phyloP scores from a whole-genome alignment of 2,888 invertebrate genomes.

The Cylindroiulus punctatus region DNA sequence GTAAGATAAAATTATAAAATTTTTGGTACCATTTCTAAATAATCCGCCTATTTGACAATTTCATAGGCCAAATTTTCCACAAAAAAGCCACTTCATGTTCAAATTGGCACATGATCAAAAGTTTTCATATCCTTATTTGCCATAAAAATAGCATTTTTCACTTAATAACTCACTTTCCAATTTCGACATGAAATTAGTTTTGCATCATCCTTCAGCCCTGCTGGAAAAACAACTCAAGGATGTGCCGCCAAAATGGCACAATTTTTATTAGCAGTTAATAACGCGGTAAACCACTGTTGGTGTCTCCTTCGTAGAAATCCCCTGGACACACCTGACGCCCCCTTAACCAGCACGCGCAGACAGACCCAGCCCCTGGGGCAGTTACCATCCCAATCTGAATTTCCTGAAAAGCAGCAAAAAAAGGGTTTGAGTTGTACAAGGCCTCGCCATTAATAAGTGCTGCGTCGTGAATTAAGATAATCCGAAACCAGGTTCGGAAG shows the following conservation, averaged over 20 bases:
- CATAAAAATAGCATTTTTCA: no score
- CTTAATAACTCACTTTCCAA: no score
- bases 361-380: conserved; percentile 5
- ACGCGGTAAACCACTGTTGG: not conserved
- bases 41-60: no score
- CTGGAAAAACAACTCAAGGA: not conserved
- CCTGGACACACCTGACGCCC: conserved; percentile 40
- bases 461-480: conserved; percentile 35
- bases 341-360: not conserved
- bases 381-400: not conserved
- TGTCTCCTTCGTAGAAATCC: not conserved
- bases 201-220: not conserved
- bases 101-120: no score
- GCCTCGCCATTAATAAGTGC: conserved; percentile 7
- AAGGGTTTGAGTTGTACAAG: not conserved
- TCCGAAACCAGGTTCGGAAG: not conserved
- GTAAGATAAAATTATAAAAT: no score
- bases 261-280: not conserved
- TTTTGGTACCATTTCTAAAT: no score
- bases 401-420: conserved; percentile 6
- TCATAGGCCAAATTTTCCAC: no score
- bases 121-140: no score
- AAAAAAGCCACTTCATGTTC: no score
- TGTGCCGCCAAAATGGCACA: not conserved
- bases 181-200: no score